phyloP scores from a whole-genome alignment of 1,140 invertebrate species.

The Caenorhabditis inopinata region DNA sequence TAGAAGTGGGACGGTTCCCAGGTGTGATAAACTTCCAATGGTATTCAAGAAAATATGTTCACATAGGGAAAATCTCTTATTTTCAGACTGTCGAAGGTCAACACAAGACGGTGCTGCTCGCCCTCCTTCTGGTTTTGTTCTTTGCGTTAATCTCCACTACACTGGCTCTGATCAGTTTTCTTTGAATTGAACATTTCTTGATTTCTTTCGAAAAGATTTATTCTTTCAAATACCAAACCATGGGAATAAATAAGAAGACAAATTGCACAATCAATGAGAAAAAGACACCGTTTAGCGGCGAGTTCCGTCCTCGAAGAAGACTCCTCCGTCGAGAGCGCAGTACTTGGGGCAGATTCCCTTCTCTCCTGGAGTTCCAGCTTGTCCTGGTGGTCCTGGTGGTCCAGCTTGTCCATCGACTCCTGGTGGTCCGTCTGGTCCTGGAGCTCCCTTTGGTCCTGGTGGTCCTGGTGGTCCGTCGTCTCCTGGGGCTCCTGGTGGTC shows the following conservation, averaged over 20 bases:
- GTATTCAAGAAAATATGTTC: not conserved
- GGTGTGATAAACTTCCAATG: slow-evolving; percentile 21
- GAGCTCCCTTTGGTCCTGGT: slow-evolving; percentile 54
- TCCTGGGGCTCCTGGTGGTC: slow-evolving; percentile 51
- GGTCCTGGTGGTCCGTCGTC: slow-evolving; percentile 41
- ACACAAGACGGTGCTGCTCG: not conserved
- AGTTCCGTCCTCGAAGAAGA: slow-evolving; percentile 64
- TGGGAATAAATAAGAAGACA: not conserved
- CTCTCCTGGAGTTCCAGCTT: slow-evolving; percentile 52
- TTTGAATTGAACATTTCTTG: not conserved
- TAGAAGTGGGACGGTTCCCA: not conserved
- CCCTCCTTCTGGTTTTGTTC: not conserved
- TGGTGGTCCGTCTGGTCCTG: slow-evolving; percentile 58
- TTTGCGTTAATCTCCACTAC: not conserved
- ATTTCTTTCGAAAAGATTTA: not conserved
- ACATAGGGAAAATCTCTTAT: too few species aligned
- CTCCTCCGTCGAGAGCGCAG: slow-evolving; percentile 60
- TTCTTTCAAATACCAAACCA: slow-evolving; percentile 14
- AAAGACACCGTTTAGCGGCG: slow-evolving; percentile 40
- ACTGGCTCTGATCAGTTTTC: not conserved
- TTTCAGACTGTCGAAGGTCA: not conserved
- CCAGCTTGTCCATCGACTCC: slow-evolving; percentile 61
- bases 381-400: slow-evolving; percentile 59
- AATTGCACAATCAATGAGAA: slow-evolving; percentile 29
- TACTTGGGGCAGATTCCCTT: slow-evolving; percentile 58